Percentiles rank a stretch among this genome's conserved stretches.
These are phyloP conservation scores for Salvelinus fontinalis DNA, from an alignment of 2,113 vertebrate species.

Conservation along the genomic window DNA sequence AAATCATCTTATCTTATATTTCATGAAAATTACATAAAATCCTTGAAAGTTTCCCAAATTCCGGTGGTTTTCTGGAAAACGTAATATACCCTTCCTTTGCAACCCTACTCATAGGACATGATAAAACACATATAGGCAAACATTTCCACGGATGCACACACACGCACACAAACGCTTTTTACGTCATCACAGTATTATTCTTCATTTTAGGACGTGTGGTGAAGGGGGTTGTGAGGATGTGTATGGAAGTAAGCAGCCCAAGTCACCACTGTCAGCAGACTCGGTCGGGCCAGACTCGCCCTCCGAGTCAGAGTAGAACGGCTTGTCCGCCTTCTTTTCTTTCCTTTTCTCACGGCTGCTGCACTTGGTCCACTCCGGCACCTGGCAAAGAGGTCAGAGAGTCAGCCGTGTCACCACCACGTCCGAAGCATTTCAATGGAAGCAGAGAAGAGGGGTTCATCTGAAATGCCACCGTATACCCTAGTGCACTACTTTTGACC, in stretches of 20 bases:
- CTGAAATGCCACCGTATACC: no score
- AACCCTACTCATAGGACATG: no score
- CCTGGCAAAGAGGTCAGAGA: constrained; percentile 69
- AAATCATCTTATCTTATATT: no score
- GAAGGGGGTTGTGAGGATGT: background rate
- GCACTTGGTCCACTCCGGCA: constrained; percentile 98
- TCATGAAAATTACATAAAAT: no score
- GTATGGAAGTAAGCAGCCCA: background rate
- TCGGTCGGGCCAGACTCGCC: constrained; percentile 94
- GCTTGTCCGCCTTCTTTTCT: constrained; percentile 96
- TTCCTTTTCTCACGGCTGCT: constrained; percentile 94
- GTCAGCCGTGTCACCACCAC: background rate
- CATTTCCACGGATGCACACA: background rate
- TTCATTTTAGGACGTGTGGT: background rate
- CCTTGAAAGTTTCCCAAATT: no score
- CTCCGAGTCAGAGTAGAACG: constrained; percentile 96
- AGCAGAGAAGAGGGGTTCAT: constrained; percentile 33
- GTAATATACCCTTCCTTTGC: no score
- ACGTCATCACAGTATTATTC: background rate
- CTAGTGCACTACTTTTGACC: constrained; percentile 4
- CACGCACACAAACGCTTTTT: background rate
- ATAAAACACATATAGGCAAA: background rate
- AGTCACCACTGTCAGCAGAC: constrained; percentile 91
- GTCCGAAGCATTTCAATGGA: constrained; percentile 17
- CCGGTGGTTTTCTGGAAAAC: no score